Evolutionary conservation across 1,140 invertebrate genomes (phyloP), one percentile per base, ranked within the genome.

Genomic region (Drosophila nannoptera): DNA sequence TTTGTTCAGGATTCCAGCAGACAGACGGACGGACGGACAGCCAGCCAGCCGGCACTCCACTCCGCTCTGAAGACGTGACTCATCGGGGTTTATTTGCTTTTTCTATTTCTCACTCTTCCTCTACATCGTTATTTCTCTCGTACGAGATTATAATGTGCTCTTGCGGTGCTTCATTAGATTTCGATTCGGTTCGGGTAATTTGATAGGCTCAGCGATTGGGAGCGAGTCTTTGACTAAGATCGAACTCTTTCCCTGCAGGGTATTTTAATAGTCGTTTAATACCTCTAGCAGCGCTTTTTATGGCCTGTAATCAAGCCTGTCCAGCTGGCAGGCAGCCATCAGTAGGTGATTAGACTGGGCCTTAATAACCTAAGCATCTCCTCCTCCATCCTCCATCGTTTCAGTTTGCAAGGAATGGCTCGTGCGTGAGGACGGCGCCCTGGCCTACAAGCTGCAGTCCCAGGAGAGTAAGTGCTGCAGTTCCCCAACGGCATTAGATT

Each of bases 331-430:
- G 42, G 9, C 32, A 53, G 46, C 45, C 72, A 73, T 73, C 67
- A 69, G 65, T 60, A 64, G 38, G 61, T 56, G 67, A 81, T 74
- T 81, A 69, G 55, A 62, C 60, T 35, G 14, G 63, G 38, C 58
- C 62, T 58, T 32, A 69, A 69, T 36, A 56, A 67, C 48, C 42
- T 53, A 45, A 52, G 31, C 35, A 42, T 36, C 42, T 50, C n/a
- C 9, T 45, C 38, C 42, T 45, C 31, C 5, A 22, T 45, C 38
- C 42, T 45, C 31, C 5, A 22, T 22, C n/a, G 36, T 71, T 74
- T 64, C 90, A 96, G 95, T 97, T 35, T 95, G 96, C 88, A 93
- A 94, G 69, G 94, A 98, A 90, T 98, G 97, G 96, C 91, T 97
- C 68, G 95, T 98, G 43, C 94, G 96, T 77, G 96, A 98, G 90